Percentiles rank a stretch among this genome's conserved stretches.
Conservation (phyloP, 2,888 invertebrate genomes). For the Alsophila aescularia region DNA sequence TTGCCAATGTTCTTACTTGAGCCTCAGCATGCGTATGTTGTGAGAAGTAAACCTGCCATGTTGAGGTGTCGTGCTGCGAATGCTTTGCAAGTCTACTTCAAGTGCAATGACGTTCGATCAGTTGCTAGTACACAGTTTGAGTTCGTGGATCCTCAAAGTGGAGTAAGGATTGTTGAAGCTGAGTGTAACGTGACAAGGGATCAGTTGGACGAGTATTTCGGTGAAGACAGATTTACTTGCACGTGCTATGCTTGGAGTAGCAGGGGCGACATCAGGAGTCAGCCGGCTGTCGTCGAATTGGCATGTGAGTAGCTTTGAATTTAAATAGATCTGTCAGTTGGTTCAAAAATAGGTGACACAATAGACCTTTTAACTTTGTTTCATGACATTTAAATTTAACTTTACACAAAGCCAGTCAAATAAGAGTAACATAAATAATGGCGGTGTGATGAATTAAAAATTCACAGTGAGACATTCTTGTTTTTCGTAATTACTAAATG, state of each 20-base stretch:
- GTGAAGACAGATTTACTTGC: constrained; percentile 95
- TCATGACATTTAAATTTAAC: background rate
- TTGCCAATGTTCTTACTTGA: constrained; percentile 94
- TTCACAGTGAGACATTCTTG: too few species aligned
- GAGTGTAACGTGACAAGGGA: constrained; percentile 94
- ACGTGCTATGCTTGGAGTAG: constrained; percentile 97
- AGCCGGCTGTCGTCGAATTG: constrained; percentile 93
- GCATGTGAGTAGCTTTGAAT: constrained; percentile 92
- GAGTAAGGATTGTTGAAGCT: constrained; percentile 93
- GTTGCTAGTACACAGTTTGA: constrained; percentile 89
- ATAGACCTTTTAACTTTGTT: constrained; percentile 11
- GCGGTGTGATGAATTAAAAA: too few species aligned
- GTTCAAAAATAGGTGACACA: constrained; percentile 26
- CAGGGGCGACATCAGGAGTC: constrained; percentile 93
- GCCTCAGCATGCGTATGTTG: constrained; percentile 94
- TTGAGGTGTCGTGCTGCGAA: constrained; percentile 96
- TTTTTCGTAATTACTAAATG: too few species aligned
- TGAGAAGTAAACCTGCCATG: constrained; percentile 95
- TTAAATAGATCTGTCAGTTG: constrained; percentile 39
- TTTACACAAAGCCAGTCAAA: background rate
- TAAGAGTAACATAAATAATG: too few species aligned
- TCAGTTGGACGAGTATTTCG: constrained; percentile 97
- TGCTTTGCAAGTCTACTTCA: constrained; percentile 94
- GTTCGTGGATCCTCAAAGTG: constrained; percentile 95
- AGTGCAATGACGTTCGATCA: constrained; percentile 92